Base-by-base conservation (phyloP, 2,113 vertebrate species). In the Chlorodrepanis virens region DNA sequence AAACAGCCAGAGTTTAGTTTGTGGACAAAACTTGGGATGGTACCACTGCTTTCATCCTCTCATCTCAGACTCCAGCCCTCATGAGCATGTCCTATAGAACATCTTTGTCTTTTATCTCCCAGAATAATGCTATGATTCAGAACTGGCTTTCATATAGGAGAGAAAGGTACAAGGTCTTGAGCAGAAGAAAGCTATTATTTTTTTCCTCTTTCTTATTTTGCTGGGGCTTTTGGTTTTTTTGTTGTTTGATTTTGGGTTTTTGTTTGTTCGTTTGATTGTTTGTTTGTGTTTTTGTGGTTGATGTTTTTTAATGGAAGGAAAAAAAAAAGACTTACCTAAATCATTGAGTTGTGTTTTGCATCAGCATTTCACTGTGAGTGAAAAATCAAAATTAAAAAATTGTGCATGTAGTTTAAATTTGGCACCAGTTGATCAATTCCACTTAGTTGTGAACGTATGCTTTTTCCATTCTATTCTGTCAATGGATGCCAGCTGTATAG, bases 151-250 rank as follows among this genome's bases (percentile, higher is more conserved):
- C 28, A 10, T 72, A 9, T 14, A 71, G 35, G 18, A 72, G 14
- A 70, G 5, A 56, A 4, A 74, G 29, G 17, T 3, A 49, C 2
- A 42, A 6, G 60, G 11, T 52, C 63, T 56, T 33, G 5, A 79
- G 10, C 11, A 56, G 39, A 69, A 47, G 90, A 77, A 49, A 6
- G 1, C 0, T 5, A 15, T 14, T 56, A 16, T 6, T 56, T 75
- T 50, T 50, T 93, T 52, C 37, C 28, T 52, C 59, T 83, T 79
- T 8, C 8, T 45, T 80, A 19, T 16, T 69, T 57, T 31, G 1
- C 1, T 7, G 1, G 4, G 2, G 0, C 5, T 8, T 13, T 22
- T 27, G 17, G 35, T 87, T 21, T 13, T 29, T 35, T 11, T 5
- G 5, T 11, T 35, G 22, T 24, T 59, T 59, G 56, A 14, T 53